Evolutionary conservation across 2,888 invertebrate genomes (phyloP), one percentile per base, ranked within the genome.

Genomic region (Diaphora mendica): DNA sequence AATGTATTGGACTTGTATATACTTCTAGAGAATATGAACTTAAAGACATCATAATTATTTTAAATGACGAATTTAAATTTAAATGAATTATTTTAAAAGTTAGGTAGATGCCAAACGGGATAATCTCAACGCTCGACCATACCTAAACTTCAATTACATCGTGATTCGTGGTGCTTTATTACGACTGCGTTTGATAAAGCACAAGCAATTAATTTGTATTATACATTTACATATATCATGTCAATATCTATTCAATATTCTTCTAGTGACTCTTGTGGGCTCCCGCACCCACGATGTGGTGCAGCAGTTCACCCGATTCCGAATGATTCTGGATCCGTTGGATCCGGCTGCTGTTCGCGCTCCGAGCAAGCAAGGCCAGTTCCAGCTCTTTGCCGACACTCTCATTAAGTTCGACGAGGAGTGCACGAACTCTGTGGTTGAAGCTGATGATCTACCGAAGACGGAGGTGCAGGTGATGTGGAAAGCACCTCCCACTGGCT

Each of bases 381-480:
- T 96, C 91, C 95, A 96, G 84, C 91, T 96, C 78, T 96, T 96
- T 87, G 96, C 96, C 0, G 97, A 97, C 84, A 96, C 96, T 17
- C 91, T 97, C 65, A 96, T 96, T 35, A 96, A 93, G 85, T 98
- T 98, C 90, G 97, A 98, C 80, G 98, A 98, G 79, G 97, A 97
- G 82, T 99, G 99, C 92, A 97, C 97, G 42, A 98, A 98, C 89
- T 97, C 99, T 0, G 97, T 99, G 4, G 96, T 97, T 1, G 98
- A 99, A 89, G 97, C 97, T 0, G 97, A 98, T 78, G 97, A 97
- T 85, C 95, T 97, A 72, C 97, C 97, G 15, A 99, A 99, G 92
- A 97, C 97, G 0, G 98, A 98, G 88, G 97, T 99, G 15, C 97
- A 97, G 88, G 97, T 98, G 78, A 97, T 98, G 96, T 99, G 99